A percentile compares a stretch with the other conserved stretches of the same genome.
Conservation (phyloP, 2,113 vertebrate species). For the Mystacornis crossleyi region DNA sequence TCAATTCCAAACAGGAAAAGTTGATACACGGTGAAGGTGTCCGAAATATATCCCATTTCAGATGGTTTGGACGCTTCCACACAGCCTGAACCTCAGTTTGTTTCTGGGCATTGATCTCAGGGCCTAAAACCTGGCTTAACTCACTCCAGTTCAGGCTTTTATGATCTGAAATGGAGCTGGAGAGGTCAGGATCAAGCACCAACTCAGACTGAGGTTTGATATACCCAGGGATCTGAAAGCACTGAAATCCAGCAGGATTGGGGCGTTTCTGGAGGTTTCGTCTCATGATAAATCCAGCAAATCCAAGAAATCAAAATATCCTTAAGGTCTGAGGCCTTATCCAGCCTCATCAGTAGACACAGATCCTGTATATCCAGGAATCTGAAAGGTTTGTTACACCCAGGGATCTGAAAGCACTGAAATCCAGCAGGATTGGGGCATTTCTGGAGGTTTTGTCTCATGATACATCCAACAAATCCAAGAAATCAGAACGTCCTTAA, state of each 20-base stretch:
- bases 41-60: rapidly evolving
- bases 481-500: background rate
- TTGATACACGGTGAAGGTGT: rapidly evolving
- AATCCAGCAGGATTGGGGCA: background rate
- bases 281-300: background rate
- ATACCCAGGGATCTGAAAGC: background rate
- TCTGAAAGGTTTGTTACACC: background rate
- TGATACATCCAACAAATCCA: background rate
- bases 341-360: rapidly evolving
- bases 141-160: background rate
- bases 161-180: background rate
- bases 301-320: background rate
- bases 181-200: background rate
- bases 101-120: background rate
- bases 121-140: background rate
- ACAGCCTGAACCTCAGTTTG: background rate
- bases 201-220: background rate
- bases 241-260: background rate
- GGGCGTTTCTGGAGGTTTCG: background rate
- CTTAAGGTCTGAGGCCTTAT: rapidly evolving
- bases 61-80: background rate
- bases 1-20: background rate
- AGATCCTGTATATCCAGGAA: background rate
- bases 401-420: background rate
- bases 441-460: background rate